phyloP scores from a whole-genome alignment of 2,888 invertebrate species.

The Cabera pusaria region DNA sequence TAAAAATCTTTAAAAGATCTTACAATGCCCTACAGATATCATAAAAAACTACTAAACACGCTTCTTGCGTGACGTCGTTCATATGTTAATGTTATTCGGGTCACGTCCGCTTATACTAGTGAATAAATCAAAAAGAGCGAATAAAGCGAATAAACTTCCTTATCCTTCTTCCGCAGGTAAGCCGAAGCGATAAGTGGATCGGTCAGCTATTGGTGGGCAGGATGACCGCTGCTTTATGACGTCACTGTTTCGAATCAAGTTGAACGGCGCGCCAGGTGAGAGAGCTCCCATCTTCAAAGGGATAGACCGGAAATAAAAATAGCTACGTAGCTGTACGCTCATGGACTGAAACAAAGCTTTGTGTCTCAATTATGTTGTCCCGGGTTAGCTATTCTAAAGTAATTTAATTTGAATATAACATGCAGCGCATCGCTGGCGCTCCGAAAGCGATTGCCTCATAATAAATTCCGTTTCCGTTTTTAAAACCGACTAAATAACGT shows the following conservation, averaged over 20 bases:
- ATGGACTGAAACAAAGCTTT: too few species aligned
- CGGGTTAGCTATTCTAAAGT: too few species aligned
- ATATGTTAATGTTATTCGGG: constrained; percentile 4
- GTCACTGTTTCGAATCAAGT: neutral
- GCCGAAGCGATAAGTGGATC: neutral
- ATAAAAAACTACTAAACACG: constrained; percentile 8
- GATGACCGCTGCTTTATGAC: neutral
- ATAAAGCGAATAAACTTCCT: neutral
- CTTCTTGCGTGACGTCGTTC: constrained; percentile 9
- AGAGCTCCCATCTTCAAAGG: too few species aligned
- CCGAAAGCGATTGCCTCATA: too few species aligned
- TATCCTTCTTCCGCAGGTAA: constrained; percentile 12
- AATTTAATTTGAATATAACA: too few species aligned
- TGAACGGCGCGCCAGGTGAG: neutral
- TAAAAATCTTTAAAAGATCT: constrained; percentile 10
- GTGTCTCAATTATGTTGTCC: too few species aligned
- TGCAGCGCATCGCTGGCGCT: too few species aligned
- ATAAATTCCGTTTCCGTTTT: constrained; percentile 12
- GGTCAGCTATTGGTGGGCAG: neutral
- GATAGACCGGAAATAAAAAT: too few species aligned
- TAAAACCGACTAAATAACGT: constrained; percentile 8
- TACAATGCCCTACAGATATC: constrained; percentile 6
- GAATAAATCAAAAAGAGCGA: constrained; percentile 5
- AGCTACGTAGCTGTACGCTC: too few species aligned
- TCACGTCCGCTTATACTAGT: constrained; percentile 4